These are phyloP conservation scores for Meles meles DNA, from an alignment of 2,113 vertebrate species.

Conservation along the genomic window DNA sequence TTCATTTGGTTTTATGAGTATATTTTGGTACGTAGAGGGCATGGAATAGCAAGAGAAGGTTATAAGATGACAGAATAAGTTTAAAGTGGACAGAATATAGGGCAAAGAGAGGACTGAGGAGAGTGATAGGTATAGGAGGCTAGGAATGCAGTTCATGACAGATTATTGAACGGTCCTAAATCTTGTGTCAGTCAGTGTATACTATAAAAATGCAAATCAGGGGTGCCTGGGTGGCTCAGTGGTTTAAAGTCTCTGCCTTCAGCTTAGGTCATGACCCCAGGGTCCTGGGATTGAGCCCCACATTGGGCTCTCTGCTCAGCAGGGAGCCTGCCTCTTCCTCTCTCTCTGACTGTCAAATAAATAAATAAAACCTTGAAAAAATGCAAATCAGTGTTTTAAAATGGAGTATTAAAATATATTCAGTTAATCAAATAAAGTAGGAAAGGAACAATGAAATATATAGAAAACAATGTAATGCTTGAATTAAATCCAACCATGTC, in stretches of 20 bases:
- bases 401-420: background rate
- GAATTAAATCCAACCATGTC: background rate
- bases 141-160: background rate
- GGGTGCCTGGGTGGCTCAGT: too few species aligned
- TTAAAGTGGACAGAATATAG: background rate
- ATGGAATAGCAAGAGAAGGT: background rate
- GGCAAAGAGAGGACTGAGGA: background rate
- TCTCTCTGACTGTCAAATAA: too few species aligned
- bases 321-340: too few species aligned
- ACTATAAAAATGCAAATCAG: background rate
- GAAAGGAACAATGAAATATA: background rate
- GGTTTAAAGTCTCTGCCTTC: too few species aligned
- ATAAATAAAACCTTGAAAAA: background rate
- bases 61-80: background rate
- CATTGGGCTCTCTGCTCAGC: too few species aligned
- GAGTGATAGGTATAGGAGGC: background rate
- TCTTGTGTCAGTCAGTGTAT: background rate
- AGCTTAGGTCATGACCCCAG: too few species aligned
- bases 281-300: too few species aligned
- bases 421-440: background rate
- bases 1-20: background rate
- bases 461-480: background rate
- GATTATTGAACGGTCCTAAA: background rate
- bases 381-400: background rate
- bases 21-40: background rate